These are phyloP conservation scores for Leptonema lineaticorne DNA, from an alignment of 1,140 invertebrate species.

Conservation along the genomic window DNA sequence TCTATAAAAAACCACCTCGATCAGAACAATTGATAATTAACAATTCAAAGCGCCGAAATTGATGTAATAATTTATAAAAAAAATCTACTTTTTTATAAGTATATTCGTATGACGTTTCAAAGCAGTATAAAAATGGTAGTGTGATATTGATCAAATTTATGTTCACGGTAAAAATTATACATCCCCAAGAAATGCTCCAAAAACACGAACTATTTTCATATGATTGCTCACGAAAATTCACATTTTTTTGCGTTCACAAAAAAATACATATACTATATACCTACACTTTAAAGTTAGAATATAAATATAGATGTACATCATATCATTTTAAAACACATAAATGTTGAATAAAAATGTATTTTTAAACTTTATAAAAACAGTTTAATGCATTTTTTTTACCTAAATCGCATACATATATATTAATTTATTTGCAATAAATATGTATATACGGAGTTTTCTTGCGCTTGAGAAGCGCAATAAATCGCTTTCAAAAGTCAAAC, in stretches of 20 bases:
- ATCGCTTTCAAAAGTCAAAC: conserved; percentile 18
- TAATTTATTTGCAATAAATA: not conserved
- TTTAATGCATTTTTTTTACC: no score
- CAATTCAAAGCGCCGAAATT: no score
- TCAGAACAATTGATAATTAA: not conserved
- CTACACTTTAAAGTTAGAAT: no score
- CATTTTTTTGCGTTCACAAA: not conserved
- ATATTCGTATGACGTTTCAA: not conserved
- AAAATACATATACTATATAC: no score
- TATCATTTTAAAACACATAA: no score
- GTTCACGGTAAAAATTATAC: conserved; percentile 8
- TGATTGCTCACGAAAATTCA: not conserved
- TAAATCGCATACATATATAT: no score
- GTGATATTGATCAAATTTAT: conserved; percentile 14
- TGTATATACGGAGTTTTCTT: not conserved
- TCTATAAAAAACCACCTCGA: no score
- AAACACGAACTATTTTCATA: not conserved
- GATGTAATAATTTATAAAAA: not conserved
- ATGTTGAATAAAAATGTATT: no score
- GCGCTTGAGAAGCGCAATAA: not conserved
- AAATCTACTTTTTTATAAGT: no score
- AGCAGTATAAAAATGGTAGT: not conserved
- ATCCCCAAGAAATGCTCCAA: not conserved
- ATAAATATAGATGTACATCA: no score
- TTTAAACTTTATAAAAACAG: no score